These are phyloP conservation scores for Pollenia amentaria DNA, from an alignment of 2,888 invertebrate genomes.

Conservation along the genomic window DNA sequence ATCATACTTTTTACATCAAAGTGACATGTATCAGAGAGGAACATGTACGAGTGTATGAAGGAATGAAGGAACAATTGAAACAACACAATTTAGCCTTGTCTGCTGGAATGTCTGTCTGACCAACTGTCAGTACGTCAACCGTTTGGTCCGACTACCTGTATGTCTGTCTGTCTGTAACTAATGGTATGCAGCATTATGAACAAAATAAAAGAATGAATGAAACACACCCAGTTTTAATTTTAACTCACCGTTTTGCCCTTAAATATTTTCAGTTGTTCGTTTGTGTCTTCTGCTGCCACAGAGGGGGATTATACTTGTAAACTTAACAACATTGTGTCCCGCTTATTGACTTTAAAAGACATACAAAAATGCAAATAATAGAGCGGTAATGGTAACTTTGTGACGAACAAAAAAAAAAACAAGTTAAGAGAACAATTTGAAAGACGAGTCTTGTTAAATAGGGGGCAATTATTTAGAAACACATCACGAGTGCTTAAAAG, in stretches of 20 bases:
- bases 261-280: constrained; percentile 32
- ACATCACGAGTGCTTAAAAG: constrained; percentile 20
- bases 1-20: constrained; percentile 60
- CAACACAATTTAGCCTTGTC: constrained; percentile 55
- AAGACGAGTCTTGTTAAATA: constrained; percentile 25
- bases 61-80: constrained; percentile 55
- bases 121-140: constrained; percentile 18
- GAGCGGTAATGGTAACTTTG: constrained; percentile 60
- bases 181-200: constrained; percentile 38
- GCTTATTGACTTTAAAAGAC: constrained; percentile 54
- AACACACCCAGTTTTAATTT: constrained; percentile 65
- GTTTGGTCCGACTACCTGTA: constrained; percentile 20
- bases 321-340: constrained; percentile 43
- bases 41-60: constrained; percentile 16
- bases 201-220: constrained; percentile 35
- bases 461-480: constrained; percentile 32
- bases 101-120: not conserved
- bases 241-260: constrained; percentile 52
- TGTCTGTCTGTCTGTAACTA: constrained; percentile 38
- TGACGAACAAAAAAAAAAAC: constrained; percentile 24
- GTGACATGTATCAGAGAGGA: constrained; percentile 52
- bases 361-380: constrained; percentile 57
- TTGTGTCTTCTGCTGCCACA: constrained; percentile 22
- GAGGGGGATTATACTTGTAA: constrained; percentile 14
- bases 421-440: constrained; percentile 28